phyloP scores from a whole-genome alignment of 2,113 vertebrate species.

The Phalacrocorax aristotelis region DNA sequence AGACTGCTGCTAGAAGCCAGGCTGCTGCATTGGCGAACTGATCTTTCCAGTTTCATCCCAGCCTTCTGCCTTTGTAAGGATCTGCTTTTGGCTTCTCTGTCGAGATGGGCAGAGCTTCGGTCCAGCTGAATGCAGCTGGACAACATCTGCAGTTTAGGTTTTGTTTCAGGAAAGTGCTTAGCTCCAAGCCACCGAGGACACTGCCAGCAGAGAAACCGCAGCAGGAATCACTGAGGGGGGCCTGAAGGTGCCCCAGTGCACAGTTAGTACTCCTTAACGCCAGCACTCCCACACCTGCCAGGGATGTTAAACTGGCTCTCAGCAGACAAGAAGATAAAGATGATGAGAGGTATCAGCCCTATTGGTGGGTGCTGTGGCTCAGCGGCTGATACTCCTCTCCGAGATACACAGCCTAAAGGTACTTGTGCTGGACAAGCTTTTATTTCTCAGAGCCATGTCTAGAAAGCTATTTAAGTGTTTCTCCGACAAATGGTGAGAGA shows the following conservation, averaged over 20 bases:
- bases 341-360: background rate
- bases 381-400: background rate
- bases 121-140: background rate
- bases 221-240: background rate
- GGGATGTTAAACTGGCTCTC: background rate
- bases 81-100: background rate
- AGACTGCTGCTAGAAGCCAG: background rate
- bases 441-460: background rate
- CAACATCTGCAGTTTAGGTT: background rate
- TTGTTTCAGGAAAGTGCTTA: background rate
- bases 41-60: background rate
- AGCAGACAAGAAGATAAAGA: background rate
- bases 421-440: background rate
- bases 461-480: conserved; percentile 8
- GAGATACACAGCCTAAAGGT: background rate
- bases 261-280: background rate
- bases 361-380: background rate
- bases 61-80: background rate
- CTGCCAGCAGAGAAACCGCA: background rate
- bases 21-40: background rate
- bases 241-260: background rate
- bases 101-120: background rate
- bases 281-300: background rate
- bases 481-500: background rate
- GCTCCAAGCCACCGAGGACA: background rate